phyloP scores from a whole-genome alignment of 2,888 invertebrate genomes.

The Eupithecia exiguata region DNA sequence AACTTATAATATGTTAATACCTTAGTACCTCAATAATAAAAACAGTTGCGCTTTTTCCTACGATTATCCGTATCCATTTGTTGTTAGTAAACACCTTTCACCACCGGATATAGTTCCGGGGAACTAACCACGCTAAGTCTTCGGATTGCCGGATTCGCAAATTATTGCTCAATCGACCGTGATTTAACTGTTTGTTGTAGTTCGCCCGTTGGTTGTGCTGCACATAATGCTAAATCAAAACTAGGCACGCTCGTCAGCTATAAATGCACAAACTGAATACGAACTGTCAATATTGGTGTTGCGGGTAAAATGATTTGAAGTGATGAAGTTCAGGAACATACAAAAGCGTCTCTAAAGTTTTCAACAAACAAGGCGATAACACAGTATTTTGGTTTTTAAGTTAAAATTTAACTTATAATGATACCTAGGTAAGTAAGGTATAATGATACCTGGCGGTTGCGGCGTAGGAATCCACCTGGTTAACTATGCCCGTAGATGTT shows the following conservation, averaged over 20 bases:
- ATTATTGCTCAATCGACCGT: slow-evolving; percentile 54
- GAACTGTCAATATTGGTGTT: slow-evolving; percentile 23
- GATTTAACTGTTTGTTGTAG: slow-evolving; percentile 45
- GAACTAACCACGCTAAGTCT: slow-evolving; percentile 50
- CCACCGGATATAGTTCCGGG: slow-evolving; percentile 44
- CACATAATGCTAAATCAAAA: slow-evolving; percentile 28
- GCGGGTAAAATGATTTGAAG: not conserved
- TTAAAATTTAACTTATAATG: too few relatives aligned
- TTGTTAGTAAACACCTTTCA: not conserved
- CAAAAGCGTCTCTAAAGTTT: not conserved
- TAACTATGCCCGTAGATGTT: too few relatives aligned
- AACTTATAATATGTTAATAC: too few relatives aligned
- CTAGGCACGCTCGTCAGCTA: slow-evolving; percentile 27
- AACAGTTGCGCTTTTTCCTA: not conserved
- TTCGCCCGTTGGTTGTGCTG: slow-evolving; percentile 22
- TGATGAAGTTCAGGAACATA: not conserved
- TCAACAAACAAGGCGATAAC: not conserved
- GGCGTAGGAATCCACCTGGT: too few relatives aligned
- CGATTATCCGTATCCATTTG: not conserved
- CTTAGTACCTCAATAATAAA: not conserved
- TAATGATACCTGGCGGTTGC: too few relatives aligned
- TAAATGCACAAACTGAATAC: slow-evolving; percentile 31
- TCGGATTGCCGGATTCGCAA: slow-evolving; percentile 49
- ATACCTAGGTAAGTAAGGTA: too few relatives aligned
- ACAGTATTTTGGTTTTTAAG: not conserved